phyloP scores from a whole-genome alignment of 92 coral and sea anemone species.

The Desmophyllum pertusum region DNA sequence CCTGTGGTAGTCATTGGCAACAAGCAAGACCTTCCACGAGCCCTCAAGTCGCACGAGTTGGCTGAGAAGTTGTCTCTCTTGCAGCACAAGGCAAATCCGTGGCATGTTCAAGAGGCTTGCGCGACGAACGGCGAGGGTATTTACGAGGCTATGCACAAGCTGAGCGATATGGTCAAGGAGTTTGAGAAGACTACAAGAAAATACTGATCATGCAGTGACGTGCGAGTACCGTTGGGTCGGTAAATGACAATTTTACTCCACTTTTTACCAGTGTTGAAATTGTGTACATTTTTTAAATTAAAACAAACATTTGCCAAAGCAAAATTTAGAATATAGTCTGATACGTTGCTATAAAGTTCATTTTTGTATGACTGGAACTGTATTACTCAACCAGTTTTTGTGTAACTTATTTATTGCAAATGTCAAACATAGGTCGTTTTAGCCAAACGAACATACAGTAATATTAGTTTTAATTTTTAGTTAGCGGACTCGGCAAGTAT shows the following conservation, averaged over 20 bases:
- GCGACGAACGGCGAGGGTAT: constrained; percentile 82
- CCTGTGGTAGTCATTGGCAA: constrained; percentile 83
- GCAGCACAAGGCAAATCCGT: constrained; percentile 64
- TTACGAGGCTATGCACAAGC: constrained; percentile 71
- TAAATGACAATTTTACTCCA: not conserved
- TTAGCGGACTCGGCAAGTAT: no score
- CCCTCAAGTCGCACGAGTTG: constrained; percentile 61
- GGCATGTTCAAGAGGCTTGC: constrained; percentile 83
- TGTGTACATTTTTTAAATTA: not conserved
- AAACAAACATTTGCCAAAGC: not conserved
- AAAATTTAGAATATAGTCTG: no score
- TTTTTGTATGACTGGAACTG: no score
- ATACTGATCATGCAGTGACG: not conserved
- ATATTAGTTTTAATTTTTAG: no score
- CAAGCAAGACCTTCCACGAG: constrained; percentile 85
- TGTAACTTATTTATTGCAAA: no score
- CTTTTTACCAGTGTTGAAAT: not conserved
- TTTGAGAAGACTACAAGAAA: constrained; percentile 37
- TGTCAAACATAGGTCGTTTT: no score
- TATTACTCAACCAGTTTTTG: no score
- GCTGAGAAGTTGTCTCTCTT: constrained; percentile 59
- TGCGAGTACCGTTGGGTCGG: not conserved
- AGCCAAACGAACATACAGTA: no score
- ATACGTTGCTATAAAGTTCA: no score
- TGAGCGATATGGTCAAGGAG: constrained; percentile 75